phyloP scores from a whole-genome alignment of 2,888 invertebrate species.

The Ametastegia equiseti region DNA sequence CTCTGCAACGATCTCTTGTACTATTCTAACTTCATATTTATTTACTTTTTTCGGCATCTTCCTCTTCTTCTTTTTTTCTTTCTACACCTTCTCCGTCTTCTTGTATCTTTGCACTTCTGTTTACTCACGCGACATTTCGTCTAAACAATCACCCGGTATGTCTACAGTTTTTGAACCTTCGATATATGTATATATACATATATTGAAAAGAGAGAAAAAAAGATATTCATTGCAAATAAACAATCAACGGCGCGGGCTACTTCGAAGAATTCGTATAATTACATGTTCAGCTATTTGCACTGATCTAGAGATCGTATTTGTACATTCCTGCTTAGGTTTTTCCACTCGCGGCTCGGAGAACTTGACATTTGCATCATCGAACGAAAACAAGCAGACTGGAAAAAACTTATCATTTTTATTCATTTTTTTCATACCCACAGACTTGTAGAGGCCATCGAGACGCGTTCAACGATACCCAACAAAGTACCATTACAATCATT shows the following conservation, averaged over 20 bases:
- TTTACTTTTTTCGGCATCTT: too few relatives aligned
- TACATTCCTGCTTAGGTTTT: not conserved
- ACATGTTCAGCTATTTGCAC: too few relatives aligned
- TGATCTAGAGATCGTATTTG: not conserved
- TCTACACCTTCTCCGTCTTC: not conserved
- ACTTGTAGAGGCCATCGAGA: not conserved
- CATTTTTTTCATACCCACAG: not conserved
- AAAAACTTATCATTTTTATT: not conserved
- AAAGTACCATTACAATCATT: not conserved
- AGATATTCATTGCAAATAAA: conserved; percentile 2
- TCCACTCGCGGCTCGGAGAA: not conserved
- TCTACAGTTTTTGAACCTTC: not conserved
- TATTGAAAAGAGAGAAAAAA: too few relatives aligned
- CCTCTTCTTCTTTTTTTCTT: not conserved
- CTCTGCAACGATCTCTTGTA: not conserved
- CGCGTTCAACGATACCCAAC: conserved; percentile 26
- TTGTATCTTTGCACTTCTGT: too few relatives aligned
- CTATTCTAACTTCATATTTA: not conserved
- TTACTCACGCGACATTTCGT: not conserved
- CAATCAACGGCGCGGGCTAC: conserved; percentile 9
- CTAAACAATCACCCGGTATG: not conserved
- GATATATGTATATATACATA: too few relatives aligned
- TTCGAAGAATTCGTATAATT: conserved; percentile 1
- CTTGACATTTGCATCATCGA: not conserved
- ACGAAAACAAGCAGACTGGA: not conserved